Conservation (phyloP, 2,113 vertebrate species). For the Penelope pileata region DNA sequence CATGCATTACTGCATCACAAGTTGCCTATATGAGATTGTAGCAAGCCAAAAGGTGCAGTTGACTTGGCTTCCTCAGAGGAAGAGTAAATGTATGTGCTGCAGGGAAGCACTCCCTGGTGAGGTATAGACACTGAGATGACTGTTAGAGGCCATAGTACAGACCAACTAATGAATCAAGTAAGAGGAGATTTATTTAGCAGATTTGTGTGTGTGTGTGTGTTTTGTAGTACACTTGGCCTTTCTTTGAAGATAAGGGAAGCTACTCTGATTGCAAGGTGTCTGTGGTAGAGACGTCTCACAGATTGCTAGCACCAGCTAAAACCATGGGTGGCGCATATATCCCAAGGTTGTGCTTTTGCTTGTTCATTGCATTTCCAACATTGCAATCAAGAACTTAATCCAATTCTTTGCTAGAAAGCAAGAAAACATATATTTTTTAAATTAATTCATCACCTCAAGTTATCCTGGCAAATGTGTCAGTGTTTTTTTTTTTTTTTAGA, state of each 20-base stretch:
- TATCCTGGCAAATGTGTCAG: background rate
- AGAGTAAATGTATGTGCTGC: background rate
- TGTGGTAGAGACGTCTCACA: background rate
- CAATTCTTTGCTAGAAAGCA: background rate
- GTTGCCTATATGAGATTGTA: background rate
- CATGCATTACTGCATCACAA: background rate
- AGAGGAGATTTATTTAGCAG: background rate
- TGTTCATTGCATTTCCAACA: background rate
- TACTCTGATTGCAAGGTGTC: background rate
- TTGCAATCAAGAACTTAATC: background rate
- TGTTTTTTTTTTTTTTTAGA: slow-evolving; percentile 11
- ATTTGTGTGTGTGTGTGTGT: background rate
- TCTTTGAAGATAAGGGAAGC: background rate
- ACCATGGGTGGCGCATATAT: background rate
- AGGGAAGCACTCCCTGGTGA: background rate
- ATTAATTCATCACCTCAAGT: background rate
- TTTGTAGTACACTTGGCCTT: background rate
- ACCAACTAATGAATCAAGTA: background rate
- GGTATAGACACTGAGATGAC: background rate
- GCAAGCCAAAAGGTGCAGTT: background rate
- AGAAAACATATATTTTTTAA: background rate
- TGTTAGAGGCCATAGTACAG: background rate
- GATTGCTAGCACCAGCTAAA: background rate
- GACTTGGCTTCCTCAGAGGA: background rate
- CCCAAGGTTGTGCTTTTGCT: background rate